Evolutionary conservation across 1,140 invertebrate species (phyloP), one percentile per base, ranked within the genome.

Genomic region (Cardiocondyla obscurior): DNA sequence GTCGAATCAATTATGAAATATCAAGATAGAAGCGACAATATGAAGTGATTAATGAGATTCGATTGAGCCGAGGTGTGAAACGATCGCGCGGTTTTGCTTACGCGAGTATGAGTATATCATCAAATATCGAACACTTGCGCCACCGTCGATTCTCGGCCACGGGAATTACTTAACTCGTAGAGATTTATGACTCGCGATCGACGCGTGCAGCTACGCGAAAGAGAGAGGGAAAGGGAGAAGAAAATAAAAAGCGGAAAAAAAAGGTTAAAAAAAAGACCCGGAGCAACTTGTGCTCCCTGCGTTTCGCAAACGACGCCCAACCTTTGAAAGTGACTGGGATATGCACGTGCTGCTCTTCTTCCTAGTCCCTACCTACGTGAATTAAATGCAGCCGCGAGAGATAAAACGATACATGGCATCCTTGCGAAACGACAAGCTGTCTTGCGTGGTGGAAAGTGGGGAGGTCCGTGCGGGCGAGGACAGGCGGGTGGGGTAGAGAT

Each of bases 261-360:
- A 57, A 81, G n/a, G n/a, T n/a, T n/a, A n/a, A n/a, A n/a, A n/a
- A n/a, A n/a, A n/a, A n/a, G n/a, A n/a, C n/a, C 22, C 12, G 53
- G 51, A 67, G 82, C 85, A 70, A 62, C 60, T 12, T 72, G 77
- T 88, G 86, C 87, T 88, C 81, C 86, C 86, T 85, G 87, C 84
- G 84, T 88, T 88, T 88, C 87, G 87, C 81, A 88, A 88, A 88
- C 85, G 86, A 88, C 86, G 86, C 86, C 87, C 87, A 88, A 88
- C 87, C 87, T 88, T 88, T 88, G 81, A 88, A 88, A 88, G 87
- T 88, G 87, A 88, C 83, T 88, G 86, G 86, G 67, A 82, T 85
- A 81, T 85, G 84, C 86, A 88, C 86, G 86, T 88, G 86, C 81
- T 83, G 86, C 83, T 88, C 87, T 88, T 88, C 87, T 88, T 88